Evolutionary conservation across 2,888 invertebrate genomes (phyloP), one percentile per base, ranked within the genome.

Genomic region (Enoplolaimus lenunculus): DNA sequence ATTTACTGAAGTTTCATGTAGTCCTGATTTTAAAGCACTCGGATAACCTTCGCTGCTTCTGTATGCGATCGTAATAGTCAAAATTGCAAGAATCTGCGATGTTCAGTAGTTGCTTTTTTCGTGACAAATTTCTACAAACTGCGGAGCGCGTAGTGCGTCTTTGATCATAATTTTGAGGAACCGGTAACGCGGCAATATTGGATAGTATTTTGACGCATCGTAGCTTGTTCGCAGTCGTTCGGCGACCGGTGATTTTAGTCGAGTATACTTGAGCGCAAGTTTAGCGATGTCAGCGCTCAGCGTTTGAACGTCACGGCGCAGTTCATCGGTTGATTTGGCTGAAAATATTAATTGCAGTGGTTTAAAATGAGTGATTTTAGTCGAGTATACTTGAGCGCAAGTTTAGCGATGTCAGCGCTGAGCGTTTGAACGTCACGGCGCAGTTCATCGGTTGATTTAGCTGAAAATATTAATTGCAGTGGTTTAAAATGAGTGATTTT

Each of bases 91-190:
- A n/a, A n/a, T n/a, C n/a, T n/a, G n/a, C n/a, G n/a, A n/a, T n/a
- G n/a, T 33, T 57, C 57, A n/a, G n/a, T n/a, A n/a, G n/a, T n/a
- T n/a, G n/a, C n/a, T n/a, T n/a, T n/a, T 87, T 83, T 93, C 93
- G 81, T 93, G 93, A 83, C 91, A 92, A 74, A 93, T 91, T 84
- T 93, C 93, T 90, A 93, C 91, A 85, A 92, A 93, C 83, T 91
- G 91, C n/a, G 92, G 92, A 83, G 92, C 90, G 79, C 91, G 88
- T 88, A 92, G 89, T 77, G 92, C 91, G 79, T 90, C 90, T 84
- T 93, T 93, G 80, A 95, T 93, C 92, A 95, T 93, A 81, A 92
- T 91, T 83, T 95, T 95, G 76, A 95, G 86, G 87, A 93, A 90
- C 73, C 90, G 89, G 85, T 95, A 95, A 68, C 94, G 88, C 34